Evolutionary conservation across 2,113 vertebrate species (phyloP).

Genomic region (Halichoerus grypus): DNA sequence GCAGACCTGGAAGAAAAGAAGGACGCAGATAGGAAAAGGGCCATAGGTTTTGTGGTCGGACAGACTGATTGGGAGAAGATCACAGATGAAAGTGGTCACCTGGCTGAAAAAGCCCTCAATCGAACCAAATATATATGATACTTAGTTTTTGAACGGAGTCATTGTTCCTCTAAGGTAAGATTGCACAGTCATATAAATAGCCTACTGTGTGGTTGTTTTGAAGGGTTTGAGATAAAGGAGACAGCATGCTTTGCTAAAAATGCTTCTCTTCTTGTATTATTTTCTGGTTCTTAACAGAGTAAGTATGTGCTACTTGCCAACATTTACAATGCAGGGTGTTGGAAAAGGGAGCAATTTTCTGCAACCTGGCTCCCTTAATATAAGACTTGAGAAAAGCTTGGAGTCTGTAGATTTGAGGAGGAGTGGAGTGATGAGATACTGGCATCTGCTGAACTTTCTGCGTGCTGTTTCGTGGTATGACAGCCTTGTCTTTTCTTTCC

Average conservation of each 20-base stretch:
- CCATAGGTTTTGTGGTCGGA: slow-evolving; percentile 99
- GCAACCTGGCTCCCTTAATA: neutral
- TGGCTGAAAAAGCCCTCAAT: slow-evolving; percentile 98
- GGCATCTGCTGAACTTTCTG: neutral
- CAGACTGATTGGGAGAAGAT: slow-evolving; percentile 99
- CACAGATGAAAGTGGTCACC: slow-evolving; percentile 97
- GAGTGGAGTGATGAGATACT: neutral
- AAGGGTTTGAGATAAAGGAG: slow-evolving; percentile 63
- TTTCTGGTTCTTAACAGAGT: slow-evolving; percentile 60
- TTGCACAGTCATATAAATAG: neutral
- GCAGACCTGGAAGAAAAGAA: slow-evolving; percentile 99
- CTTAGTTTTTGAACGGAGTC: slow-evolving; percentile 83
- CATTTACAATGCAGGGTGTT: neutral
- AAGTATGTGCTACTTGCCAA: slow-evolving; percentile 61
- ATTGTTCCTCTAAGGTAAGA: slow-evolving; percentile 89
- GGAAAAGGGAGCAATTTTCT: slow-evolving; percentile 53
- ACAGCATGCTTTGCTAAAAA: slow-evolving; percentile 71
- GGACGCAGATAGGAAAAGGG: slow-evolving; percentile 97
- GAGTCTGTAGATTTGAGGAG: neutral
- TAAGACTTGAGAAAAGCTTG: neutral
- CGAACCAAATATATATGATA: slow-evolving; percentile 99
- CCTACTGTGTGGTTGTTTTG: slow-evolving; percentile 31
- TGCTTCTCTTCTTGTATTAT: slow-evolving; percentile 51
- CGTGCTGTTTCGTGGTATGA: slow-evolving; percentile 72
- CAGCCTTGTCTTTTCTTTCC: slow-evolving; percentile 86